Evolutionary conservation across 2,797 vertebrate genomes (phyloP), one percentile per base, ranked within the genome.

Genomic region (Parotocinclus haroldoi): DNA sequence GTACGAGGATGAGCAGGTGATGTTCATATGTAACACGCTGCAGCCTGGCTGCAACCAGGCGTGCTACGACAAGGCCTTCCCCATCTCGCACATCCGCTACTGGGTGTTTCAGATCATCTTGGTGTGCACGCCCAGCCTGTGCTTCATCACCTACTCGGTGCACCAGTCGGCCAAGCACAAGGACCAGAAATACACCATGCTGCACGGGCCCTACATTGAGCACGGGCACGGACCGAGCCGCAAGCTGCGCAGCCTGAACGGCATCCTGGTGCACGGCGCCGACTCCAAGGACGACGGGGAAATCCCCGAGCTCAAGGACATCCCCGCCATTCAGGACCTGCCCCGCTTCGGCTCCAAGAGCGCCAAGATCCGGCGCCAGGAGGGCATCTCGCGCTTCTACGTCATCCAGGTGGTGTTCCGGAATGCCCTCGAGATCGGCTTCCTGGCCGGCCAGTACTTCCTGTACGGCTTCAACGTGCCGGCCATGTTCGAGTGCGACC

Each of bases 11-110:
- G 93, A 95, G 79, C 94, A 96, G 79, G 87, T 88, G 54, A 95
- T 95, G 94, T 96, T 96, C 86, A 92, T 91, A 81, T 96, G 94
- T 66, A 95, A 95, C 88, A 95, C 94, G 0, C 86, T 95, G 66
- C 94, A 95, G 79, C 93, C 93, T 0, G 93, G 93, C 65, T 95
- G 93, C 81, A 94, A 94, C 88, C 93, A 96, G 87, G 93, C 93
- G 0, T 96, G 93, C 50, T 96, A 95, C 7, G 94, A 96, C 85
- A 89, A 91, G 16, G 94, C 93, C 66, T 96, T 96, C 69, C 94
- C 94, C 71, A 95, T 96, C 78, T 96, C 94, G 0, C 94, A 95
- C 89, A 95, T 95, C 85, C 91, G 93, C 54, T 95, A 90, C 85
- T 93, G 93, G 92, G 91, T 94, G 14, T 93, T 93, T 78, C 93